Evolutionary conservation across 2,888 invertebrate species (phyloP).

Genomic region (Epistrophe grossulariae): DNA sequence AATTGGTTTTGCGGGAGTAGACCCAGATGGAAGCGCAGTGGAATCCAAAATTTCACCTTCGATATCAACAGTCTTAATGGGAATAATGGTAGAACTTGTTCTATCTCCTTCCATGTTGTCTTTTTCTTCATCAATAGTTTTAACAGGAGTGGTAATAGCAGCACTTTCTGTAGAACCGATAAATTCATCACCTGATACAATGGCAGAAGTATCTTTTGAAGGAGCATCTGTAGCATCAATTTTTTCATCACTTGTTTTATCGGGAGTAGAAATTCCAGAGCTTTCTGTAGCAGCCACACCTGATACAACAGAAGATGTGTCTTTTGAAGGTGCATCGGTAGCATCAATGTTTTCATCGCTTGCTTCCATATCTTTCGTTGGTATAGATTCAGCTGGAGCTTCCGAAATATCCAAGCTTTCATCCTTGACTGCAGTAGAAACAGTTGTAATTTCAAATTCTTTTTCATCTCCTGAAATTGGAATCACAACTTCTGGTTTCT

Average conservation of each 20-base stretch:
- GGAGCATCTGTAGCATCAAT: neutral
- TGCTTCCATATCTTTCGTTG: constrained; percentile 18
- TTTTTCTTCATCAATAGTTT: constrained; percentile 22
- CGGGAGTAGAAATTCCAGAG: neutral
- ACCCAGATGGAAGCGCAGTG: constrained; percentile 2
- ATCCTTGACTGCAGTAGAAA: neutral
- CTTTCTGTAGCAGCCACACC: neutral
- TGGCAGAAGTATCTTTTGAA: neutral
- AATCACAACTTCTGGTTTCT: constrained; percentile 7
- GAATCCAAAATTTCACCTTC: neutral
- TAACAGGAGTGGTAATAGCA: neutral
- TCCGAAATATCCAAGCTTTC: neutral
- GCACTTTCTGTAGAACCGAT: neutral
- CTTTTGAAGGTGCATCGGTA: constrained; percentile 20
- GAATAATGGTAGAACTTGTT: neutral
- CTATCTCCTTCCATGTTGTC: neutral
- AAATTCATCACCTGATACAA: neutral
- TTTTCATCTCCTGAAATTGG: constrained; percentile 26
- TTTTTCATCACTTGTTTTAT: neutral
- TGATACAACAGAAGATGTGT: neutral
- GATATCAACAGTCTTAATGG: neutral
- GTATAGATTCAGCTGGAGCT: neutral
- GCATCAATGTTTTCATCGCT: neutral
- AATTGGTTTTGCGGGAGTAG: neutral
- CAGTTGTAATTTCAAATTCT: constrained; percentile 7